phyloP scores from a whole-genome alignment of 2,888 invertebrate genomes.

The Cybosia mesomella region DNA sequence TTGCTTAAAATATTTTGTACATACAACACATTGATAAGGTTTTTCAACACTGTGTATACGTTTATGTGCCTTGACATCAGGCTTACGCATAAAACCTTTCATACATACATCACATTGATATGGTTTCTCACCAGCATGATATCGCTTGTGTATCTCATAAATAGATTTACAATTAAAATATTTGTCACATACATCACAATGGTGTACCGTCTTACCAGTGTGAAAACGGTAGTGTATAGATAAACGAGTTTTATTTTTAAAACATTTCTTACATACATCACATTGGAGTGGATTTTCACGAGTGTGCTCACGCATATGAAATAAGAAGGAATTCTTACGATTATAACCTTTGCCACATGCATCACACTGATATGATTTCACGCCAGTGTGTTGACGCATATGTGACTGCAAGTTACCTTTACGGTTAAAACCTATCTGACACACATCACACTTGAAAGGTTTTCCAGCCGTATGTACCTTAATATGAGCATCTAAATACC shows the following conservation, averaged over 20 bases:
- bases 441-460: slow-evolving; percentile 3
- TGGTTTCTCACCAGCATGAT: slow-evolving; percentile 8
- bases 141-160: background rate
- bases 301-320: background rate
- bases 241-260: background rate
- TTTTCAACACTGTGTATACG: background rate
- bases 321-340: background rate
- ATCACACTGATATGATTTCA: background rate
- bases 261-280: background rate
- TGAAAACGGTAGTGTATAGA: background rate
- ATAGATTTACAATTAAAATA: background rate
- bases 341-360: background rate
- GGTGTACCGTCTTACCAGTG: background rate
- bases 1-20: background rate
- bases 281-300: background rate
- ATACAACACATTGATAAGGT: background rate
- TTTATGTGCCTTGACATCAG: background rate
- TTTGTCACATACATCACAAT: background rate
- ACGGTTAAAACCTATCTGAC: background rate
- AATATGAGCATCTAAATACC: slow-evolving; percentile 2
- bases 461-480: background rate
- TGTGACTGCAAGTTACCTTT: background rate
- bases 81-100: background rate
- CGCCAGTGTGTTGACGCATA: background rate
- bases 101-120: background rate